Evolutionary conservation across 2,797 vertebrate species (phyloP).

Genomic region (Gallinago stenura): DNA sequence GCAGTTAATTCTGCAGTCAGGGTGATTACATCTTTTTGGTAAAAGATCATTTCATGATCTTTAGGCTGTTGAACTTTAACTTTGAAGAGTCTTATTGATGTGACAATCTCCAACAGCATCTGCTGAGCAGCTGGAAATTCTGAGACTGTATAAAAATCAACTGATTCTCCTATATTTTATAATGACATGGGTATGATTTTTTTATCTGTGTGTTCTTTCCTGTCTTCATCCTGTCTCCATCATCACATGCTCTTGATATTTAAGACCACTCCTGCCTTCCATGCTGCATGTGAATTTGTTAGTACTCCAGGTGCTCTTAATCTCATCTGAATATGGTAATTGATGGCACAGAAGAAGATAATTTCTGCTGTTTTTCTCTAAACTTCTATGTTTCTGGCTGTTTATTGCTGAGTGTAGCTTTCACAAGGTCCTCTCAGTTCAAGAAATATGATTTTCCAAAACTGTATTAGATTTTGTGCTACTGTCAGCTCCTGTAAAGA

Average conservation of each 20-base stretch:
- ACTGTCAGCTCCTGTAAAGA: neutral
- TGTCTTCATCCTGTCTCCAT: neutral
- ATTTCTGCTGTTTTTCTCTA: conserved; percentile 32
- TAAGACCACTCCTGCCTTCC: conserved; percentile 21
- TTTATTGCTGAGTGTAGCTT: neutral
- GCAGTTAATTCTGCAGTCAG: conserved; percentile 16
- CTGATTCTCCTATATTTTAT: neutral
- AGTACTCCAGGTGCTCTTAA: conserved; percentile 10
- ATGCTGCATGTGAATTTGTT: neutral
- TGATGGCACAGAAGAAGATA: neutral
- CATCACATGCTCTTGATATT: neutral
- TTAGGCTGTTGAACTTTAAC: conserved; percentile 70
- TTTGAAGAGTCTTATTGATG: conserved; percentile 37
- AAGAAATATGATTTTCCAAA: conserved; percentile 3
- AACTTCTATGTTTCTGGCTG: neutral
- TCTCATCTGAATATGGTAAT: conserved; percentile 29
- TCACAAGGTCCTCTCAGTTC: neutral
- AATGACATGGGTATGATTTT: conserved; percentile 28
- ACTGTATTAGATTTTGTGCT: neutral
- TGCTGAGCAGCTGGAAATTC: conserved; percentile 66
- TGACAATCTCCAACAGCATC: conserved; percentile 50
- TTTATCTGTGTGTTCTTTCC: conserved; percentile 25
- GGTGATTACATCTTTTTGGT: conserved; percentile 33
- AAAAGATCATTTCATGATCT: conserved; percentile 65
- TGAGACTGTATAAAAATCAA: conserved; percentile 40